Evolutionary conservation across 2,113 vertebrate genomes (phyloP).

Genomic region (Nerophis lumbriciformis): DNA sequence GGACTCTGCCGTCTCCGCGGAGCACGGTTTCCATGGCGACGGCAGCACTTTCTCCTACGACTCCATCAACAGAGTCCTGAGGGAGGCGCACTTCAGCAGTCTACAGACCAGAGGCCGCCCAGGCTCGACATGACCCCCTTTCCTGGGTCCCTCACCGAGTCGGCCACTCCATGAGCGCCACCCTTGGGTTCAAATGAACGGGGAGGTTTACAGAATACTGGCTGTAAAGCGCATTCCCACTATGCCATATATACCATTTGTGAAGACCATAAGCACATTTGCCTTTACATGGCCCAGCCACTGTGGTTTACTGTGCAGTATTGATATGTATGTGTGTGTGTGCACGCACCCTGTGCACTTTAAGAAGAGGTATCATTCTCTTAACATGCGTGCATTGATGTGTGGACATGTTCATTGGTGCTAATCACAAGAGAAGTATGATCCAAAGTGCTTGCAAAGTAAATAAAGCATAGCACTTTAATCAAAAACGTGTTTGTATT

Average conservation of each 20-base stretch:
- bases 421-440: slow-evolving; percentile 57
- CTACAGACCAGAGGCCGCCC: slow-evolving; percentile 86
- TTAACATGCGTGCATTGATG: slow-evolving; percentile 59
- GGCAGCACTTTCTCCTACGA: slow-evolving; percentile 58
- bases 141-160: slow-evolving; percentile 69
- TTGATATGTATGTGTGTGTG: slow-evolving; percentile 42
- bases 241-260: slow-evolving; percentile 58
- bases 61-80: slow-evolving; percentile 94
- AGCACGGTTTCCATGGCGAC: slow-evolving; percentile 61
- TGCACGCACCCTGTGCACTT: slow-evolving; percentile 62
- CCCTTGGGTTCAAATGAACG: slow-evolving; percentile 6
- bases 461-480: slow-evolving; percentile 68
- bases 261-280: slow-evolving; percentile 65
- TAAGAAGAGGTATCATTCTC: slow-evolving; percentile 54
- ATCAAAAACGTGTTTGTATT: neutral
- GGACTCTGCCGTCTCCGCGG: slow-evolving; percentile 47
- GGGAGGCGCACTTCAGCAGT: slow-evolving; percentile 96
- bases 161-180: slow-evolving; percentile 26
- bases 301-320: slow-evolving; percentile 65
- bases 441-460: slow-evolving; percentile 62
- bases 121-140: slow-evolving; percentile 60
- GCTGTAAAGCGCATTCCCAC: slow-evolving; percentile 40
- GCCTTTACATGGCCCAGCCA: slow-evolving; percentile 63
- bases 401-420: slow-evolving; percentile 68
- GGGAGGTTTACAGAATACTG: slow-evolving; percentile 53